Evolutionary conservation across 2,888 invertebrate genomes (phyloP), one percentile per base, ranked within the genome.

Genomic region (Dyspetes luteomarginatus): DNA sequence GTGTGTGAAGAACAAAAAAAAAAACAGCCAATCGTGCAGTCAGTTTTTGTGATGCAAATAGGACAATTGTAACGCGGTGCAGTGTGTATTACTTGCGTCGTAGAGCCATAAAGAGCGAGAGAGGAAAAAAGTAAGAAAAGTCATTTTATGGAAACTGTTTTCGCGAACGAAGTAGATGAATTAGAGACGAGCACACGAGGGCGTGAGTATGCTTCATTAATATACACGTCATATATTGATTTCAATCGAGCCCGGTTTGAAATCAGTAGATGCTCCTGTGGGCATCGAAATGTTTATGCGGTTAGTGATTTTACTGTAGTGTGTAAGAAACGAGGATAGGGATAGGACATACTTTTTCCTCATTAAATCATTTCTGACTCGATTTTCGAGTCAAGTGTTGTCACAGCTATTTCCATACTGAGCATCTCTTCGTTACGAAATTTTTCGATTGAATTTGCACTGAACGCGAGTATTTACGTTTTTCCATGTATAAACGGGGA

Each of bases 101-200:
- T 22, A n/a, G n/a, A n/a, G n/a, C n/a, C n/a, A n/a, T n/a, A n/a
- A n/a, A n/a, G n/a, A n/a, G n/a, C n/a, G n/a, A n/a, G n/a, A n/a
- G n/a, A n/a, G 4, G 55, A 36, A 9, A 17, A 15, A 50, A 60
- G 55, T 28, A 7, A 56, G 43, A 19, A 52, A 64, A 36, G 43
- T 64, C 43, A 52, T 62, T 22, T 71, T 69, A 69, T 79, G 69
- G 41, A 68, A 65, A 45, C 45, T 60, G 56, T 60, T 74, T 64
- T 41, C 22, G 15, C 9, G 43, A 36, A 60, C 50, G 71, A 55
- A 43, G 36, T 48, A 9, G 48, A 77, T 56, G 64, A 71, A 43
- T 52, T 22, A 24, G 41, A 9, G 58, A 50, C 22, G 45, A 43
- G 36, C 58, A 19, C 60, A 67, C 72, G 52, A 78, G 78, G 60